Evolutionary conservation across 2,113 vertebrate species (phyloP), one percentile per base, ranked within the genome.

Genomic region (Nerophis lumbriciformis): DNA sequence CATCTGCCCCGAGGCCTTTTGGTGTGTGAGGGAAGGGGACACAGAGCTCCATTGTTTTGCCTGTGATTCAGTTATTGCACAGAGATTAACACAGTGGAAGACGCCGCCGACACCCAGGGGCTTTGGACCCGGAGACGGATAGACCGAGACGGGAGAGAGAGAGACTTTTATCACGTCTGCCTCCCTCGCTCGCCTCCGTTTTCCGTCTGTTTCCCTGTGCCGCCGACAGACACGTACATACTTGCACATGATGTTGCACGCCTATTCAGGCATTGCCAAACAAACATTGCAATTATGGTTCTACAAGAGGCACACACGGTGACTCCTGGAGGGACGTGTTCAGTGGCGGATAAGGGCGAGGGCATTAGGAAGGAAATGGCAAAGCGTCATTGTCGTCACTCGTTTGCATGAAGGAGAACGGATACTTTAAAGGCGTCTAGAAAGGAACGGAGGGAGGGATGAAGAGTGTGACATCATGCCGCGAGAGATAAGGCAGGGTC

Each of bases 31-130:
- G 73, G 81, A 74, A 73, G 69, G 28, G 81, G 78, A 73, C 78
- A 54, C 44, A 63, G 66, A 65, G 62, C 67, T 53, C 73, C 65
- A 73, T 85, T 84, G 83, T 85, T 84, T 84, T 80, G 59, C 63
- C 65, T 77, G 66, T 84, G 81, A 83, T 84, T 85, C 80, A 83
- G 76, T 84, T 85, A 84, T 87, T 85, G 83, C 80, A 79, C 77
- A 77, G 69, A 81, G 82, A 84, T 83, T 78, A 83, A 78, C 77
- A 76, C 73, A 76, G 75, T 83, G 74, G 72, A 83, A 79, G 75
- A 80, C 73, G 48, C 69, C 66, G 75, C 69, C 61, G 73, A 79
- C 80, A 80, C 76, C 81, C 76, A 77, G 52, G 73, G 77, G 81
- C 73, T 80, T 78, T 72, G 77, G 75, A 79, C 77, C 75, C 73